Evolutionary conservation across 1,140 invertebrate genomes (phyloP), one percentile per base, ranked within the genome.

Genomic region (Pentalonia nigronervosa): DNA sequence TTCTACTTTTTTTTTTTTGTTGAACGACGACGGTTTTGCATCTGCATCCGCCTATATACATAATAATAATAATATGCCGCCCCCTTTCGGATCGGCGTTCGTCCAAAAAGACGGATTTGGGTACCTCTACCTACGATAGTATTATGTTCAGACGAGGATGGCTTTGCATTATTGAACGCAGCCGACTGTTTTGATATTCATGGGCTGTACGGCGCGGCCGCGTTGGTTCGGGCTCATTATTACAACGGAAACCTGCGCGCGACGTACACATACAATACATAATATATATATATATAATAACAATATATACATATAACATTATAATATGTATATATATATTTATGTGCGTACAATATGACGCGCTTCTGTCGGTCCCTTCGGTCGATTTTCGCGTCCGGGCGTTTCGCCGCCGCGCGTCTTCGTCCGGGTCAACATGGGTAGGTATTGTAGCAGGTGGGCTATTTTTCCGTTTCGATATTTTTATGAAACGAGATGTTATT

Each of bases 101-200:
- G 21, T 53, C 21, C 21, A 0, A 76, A 76, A 76, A 76, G 60
- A 36, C 17, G 76, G 17, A 83, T 34, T 17, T 36, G 36, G 76
- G 76, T 41, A 41, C 41, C 41, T 41, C 41, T 83, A 36, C 21
- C 7, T 83, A 34, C 8, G 76, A 36, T 76, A 41, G 1, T 41
- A 76, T 76, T 76, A 76, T 76, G 60, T 76, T 76, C 41, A 23
- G 83, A 84, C 83, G 83, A 87, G 30, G 25, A 87, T 87, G 45
- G 23, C 11, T 87, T 87, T 87, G 84, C 84, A 87, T 87, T 87
- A 87, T 87, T 87, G 84, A 87, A 48, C 87, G 48, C n/a, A 21
- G 20, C 47, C 2, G 86, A 21, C 30, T 48, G 87, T 89, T 87
- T 89, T 89, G n/a, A 53, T 89, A 53, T 89, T 89, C 87, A 89